A percentile compares a stretch with the other conserved stretches of the same genome.
Evolutionary conservation across 1,140 invertebrate genomes (phyloP).

Genomic region (Dryas iulia): DNA sequence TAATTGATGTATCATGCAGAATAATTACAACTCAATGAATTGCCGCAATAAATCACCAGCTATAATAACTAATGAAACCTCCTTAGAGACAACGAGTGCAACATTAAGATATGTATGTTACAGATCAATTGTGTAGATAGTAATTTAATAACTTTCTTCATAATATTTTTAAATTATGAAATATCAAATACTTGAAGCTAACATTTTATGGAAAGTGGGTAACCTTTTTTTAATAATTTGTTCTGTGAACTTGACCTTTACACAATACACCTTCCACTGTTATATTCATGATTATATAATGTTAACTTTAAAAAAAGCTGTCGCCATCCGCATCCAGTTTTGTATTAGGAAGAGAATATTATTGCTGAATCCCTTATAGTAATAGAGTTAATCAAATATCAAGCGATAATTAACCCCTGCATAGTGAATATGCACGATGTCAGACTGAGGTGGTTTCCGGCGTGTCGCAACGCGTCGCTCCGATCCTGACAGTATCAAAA

Average conservation of each 20-base stretch:
- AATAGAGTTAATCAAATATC: slow-evolving; percentile 15
- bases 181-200: not conserved
- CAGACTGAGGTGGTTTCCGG: slow-evolving; percentile 19
- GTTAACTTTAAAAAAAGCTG: not conserved
- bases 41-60: slow-evolving; percentile 34
- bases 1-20: slow-evolving; percentile 35
- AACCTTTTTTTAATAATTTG: no score
- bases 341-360: no score
- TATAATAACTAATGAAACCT: slow-evolving; percentile 22
- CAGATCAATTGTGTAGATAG: not conserved
- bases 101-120: not conserved
- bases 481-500: slow-evolving; percentile 31
- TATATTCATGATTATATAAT: no score
- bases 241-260: not conserved
- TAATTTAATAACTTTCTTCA: not conserved
- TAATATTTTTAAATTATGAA: not conserved
- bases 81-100: slow-evolving; percentile 4
- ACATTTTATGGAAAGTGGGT: no score
- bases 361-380: not conserved
- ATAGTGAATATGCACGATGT: slow-evolving; percentile 9
- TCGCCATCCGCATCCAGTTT: not conserved
- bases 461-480: slow-evolving; percentile 24
- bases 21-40: slow-evolving; percentile 34
- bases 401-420: slow-evolving; percentile 16
- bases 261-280: not conserved